Evolutionary conservation across 2,797 vertebrate genomes (phyloP).

Genomic region (Selene dorsalis): DNA sequence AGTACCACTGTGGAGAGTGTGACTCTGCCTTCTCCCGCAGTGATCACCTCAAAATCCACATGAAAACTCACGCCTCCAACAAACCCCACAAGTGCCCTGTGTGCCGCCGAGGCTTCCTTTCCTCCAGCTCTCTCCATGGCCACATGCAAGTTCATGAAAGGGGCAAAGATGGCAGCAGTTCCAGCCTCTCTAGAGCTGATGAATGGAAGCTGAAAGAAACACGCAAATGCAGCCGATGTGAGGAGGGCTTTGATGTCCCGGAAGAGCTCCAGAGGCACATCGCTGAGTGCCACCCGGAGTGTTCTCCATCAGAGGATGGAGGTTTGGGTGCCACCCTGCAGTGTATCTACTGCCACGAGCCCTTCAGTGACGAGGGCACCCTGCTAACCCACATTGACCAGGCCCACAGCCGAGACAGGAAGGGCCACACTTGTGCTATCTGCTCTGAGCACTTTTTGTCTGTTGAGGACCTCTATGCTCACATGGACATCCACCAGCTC

Average conservation of each 20-base stretch:
- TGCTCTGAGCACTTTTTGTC: slow-evolving; percentile 96
- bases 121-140: slow-evolving; percentile 96
- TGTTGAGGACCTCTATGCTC: slow-evolving; percentile 95
- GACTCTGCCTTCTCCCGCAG: slow-evolving; percentile 98
- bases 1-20: slow-evolving; percentile 98
- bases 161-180: slow-evolving; percentile 91
- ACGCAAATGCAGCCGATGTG: slow-evolving; percentile 97
- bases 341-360: slow-evolving; percentile 98
- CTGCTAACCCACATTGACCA: slow-evolving; percentile 96
- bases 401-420: slow-evolving; percentile 92
- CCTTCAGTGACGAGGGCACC: slow-evolving; percentile 93
- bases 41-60: slow-evolving; percentile 99
- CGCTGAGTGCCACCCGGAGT: slow-evolving; percentile 97
- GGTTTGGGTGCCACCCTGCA: slow-evolving; percentile 89
- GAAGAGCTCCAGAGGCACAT: slow-evolving; percentile 99
- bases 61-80: slow-evolving; percentile 99
- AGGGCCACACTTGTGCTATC: slow-evolving; percentile 91
- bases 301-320: slow-evolving; percentile 93
- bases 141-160: slow-evolving; percentile 99
- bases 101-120: slow-evolving; percentile 96
- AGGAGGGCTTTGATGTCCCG: slow-evolving; percentile 98
- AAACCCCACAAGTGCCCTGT: slow-evolving; percentile 99
- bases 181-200: slow-evolving; percentile 88
- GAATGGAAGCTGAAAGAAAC: slow-evolving; percentile 98
- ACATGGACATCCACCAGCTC: slow-evolving; percentile 98